A percentile compares a stretch with the other conserved stretches of the same genome.
These are phyloP conservation scores for Etheostoma cragini DNA, from an alignment of 2,113 vertebrate species.

Conservation along the genomic window DNA sequence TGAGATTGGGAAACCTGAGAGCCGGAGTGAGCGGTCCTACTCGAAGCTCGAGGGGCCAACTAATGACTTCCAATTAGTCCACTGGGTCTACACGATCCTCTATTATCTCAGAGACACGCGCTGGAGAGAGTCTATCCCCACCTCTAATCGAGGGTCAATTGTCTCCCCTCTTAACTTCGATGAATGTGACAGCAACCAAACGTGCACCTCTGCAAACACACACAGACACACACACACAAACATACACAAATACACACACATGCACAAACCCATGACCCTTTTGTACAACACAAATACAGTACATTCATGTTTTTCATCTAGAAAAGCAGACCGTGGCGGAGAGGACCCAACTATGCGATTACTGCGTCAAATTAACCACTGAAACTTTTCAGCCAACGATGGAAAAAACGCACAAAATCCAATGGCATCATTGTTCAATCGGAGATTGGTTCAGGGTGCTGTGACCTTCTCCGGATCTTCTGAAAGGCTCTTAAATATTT, in stretches of 20 bases:
- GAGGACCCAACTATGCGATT: conserved; percentile 32
- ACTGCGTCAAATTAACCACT: conserved; percentile 71
- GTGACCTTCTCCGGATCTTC: conserved; percentile 78
- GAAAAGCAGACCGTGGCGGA: conserved; percentile 19
- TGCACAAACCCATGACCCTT: not conserved
- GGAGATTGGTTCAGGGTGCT: conserved; percentile 70
- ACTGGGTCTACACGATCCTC: conserved; percentile 59
- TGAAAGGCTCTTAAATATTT: conserved; percentile 79
- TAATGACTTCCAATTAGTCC: conserved; percentile 68
- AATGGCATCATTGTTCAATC: conserved; percentile 75
- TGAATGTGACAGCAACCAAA: conserved; percentile 25
- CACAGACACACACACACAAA: not conserved
- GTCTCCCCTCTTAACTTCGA: conserved; percentile 40
- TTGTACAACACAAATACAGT: conserved; percentile 31
- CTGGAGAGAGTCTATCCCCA: conserved; percentile 62
- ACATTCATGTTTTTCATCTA: conserved; percentile 49
- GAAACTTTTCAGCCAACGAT: conserved; percentile 42
- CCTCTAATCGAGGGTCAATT: conserved; percentile 70
- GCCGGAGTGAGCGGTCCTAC: conserved; percentile 18
- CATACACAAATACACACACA: not conserved
- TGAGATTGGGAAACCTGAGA: conserved; percentile 67
- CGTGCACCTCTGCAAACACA: not conserved
- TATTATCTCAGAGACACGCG: conserved; percentile 68
- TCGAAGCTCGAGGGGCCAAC: conserved; percentile 28
- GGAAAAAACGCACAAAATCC: conserved; percentile 68